A percentile compares a stretch with the other conserved stretches of the same genome.
phyloP scores from a whole-genome alignment of 2,797 vertebrate genomes.

The Leptatherina wallacei region DNA sequence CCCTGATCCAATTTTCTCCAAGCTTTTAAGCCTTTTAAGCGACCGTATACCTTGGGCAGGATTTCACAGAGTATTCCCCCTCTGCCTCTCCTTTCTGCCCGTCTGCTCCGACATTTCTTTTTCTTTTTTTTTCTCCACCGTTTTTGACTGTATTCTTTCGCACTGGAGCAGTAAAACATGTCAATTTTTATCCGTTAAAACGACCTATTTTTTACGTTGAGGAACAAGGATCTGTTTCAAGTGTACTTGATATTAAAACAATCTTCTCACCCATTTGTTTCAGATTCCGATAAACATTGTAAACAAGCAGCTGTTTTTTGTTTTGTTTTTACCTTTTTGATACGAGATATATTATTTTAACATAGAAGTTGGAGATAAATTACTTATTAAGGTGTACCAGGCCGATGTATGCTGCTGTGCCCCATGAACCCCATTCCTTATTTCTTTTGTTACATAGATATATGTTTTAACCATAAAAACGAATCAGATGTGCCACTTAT shows the following conservation, averaged over 20 bases:
- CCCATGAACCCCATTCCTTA: background rate
- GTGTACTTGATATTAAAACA: background rate
- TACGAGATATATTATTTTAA: background rate
- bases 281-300: background rate
- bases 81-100: slow-evolving; percentile 64
- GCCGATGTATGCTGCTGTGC: background rate
- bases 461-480: background rate
- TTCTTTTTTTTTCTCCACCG: slow-evolving; percentile 29
- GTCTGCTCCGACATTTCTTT: slow-evolving; percentile 53
- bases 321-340: background rate
- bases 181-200: slow-evolving; percentile 5
- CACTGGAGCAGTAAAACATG: slow-evolving; percentile 19
- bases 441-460: background rate
- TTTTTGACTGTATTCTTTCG: slow-evolving; percentile 27
- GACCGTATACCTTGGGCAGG: slow-evolving; percentile 97
- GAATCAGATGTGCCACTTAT: too few species aligned
- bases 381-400: background rate
- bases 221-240: background rate
- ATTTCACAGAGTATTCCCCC: slow-evolving; percentile 90
- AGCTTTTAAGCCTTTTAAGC: slow-evolving; percentile 99
- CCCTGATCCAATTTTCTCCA: slow-evolving; percentile 99
- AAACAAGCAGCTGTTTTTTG: background rate
- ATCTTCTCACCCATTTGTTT: background rate
- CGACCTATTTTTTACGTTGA: background rate
- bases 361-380: background rate